Conservation (phyloP, 2,888 invertebrate genomes). For the Ellobium chinense region DNA sequence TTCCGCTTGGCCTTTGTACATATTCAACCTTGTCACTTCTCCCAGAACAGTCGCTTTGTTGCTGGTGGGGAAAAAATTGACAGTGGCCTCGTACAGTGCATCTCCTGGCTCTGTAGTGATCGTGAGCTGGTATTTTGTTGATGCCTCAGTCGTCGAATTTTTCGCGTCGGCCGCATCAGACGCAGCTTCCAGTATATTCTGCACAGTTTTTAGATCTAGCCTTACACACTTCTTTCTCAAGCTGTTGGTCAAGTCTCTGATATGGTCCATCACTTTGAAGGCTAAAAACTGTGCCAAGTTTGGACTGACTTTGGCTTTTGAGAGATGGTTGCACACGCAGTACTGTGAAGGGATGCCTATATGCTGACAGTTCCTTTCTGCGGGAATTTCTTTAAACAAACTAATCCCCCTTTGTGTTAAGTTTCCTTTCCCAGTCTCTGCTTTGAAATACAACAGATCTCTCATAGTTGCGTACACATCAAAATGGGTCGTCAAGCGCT, state of each 20-base stretch:
- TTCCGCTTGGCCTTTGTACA: constrained; percentile 19
- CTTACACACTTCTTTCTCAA: background rate
- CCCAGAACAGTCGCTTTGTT: background rate
- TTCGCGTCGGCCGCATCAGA: constrained; percentile 78
- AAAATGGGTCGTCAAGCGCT: constrained; percentile 90
- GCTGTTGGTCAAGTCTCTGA: background rate
- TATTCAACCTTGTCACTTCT: background rate
- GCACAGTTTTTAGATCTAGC: background rate
- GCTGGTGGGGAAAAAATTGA: background rate
- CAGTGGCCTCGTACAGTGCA: background rate
- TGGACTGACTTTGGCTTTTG: background rate
- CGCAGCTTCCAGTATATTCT: background rate
- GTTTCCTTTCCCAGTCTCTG: constrained; percentile 34
- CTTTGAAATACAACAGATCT: constrained; percentile 83
- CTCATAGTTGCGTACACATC: constrained; percentile 91
- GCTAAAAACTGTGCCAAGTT: background rate
- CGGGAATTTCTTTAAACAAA: constrained; percentile 80
- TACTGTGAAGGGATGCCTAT: constrained; percentile 96
- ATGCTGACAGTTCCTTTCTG: constrained; percentile 88
- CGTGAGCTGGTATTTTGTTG: background rate
- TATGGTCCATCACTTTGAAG: background rate
- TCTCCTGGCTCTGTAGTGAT: background rate
- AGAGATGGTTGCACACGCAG: constrained; percentile 86
- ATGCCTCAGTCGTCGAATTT: constrained; percentile 21
- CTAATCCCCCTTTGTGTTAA: constrained; percentile 66